Conservation (phyloP, 2,113 vertebrate genomes). For the Ophiodon elongatus region DNA sequence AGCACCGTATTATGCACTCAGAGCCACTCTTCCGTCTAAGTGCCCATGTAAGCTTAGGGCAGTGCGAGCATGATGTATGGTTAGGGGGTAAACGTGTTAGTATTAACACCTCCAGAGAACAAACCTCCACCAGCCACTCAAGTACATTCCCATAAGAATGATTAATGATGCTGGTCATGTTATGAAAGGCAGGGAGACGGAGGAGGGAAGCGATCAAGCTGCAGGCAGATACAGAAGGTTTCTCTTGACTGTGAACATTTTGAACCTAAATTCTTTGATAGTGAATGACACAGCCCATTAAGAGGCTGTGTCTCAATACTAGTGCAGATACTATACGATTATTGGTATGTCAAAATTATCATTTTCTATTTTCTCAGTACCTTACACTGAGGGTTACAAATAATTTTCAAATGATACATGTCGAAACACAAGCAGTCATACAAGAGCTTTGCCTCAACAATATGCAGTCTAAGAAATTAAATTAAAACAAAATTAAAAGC, state of each 20-base stretch:
- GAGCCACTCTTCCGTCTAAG: slow-evolving; percentile 65
- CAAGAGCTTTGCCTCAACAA: background rate
- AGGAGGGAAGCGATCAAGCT: slow-evolving; percentile 49
- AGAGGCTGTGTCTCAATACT: background rate
- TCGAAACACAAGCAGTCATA: background rate
- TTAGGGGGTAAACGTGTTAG: slow-evolving; percentile 62
- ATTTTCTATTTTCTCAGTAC: background rate
- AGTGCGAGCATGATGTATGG: slow-evolving; percentile 67
- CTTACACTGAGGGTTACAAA: background rate
- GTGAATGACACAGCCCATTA: slow-evolving; percentile 54
- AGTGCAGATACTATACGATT: background rate
- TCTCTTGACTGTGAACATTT: slow-evolving; percentile 47
- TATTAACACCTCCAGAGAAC: slow-evolving; percentile 62
- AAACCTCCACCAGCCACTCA: slow-evolving; percentile 59
- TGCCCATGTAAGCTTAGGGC: slow-evolving; percentile 67
- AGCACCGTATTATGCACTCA: slow-evolving; percentile 41
- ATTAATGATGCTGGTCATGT: slow-evolving; percentile 70
- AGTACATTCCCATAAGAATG: slow-evolving; percentile 55
- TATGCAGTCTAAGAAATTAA: background rate
- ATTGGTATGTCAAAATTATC: background rate
- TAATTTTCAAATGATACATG: background rate
- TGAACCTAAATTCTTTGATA: slow-evolving; percentile 38
- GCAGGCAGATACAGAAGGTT: slow-evolving; percentile 50
- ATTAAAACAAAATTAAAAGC: background rate
- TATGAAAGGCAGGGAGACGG: slow-evolving; percentile 51